Evolutionary conservation across 2,797 vertebrate genomes (phyloP).

Genomic region (Hoplostethus atlanticus): DNA sequence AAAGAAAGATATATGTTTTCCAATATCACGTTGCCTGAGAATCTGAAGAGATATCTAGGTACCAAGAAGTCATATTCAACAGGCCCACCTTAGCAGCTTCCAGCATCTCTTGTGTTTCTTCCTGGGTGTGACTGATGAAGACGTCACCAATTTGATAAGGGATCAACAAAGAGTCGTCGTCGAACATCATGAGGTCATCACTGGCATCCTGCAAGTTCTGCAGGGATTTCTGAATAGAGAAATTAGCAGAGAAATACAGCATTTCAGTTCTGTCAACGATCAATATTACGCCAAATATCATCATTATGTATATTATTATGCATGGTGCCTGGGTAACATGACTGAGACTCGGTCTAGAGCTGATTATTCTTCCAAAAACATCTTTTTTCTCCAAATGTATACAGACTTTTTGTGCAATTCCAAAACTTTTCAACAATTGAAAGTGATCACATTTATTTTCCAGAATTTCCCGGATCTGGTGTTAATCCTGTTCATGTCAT

Average conservation of each 20-base stretch:
- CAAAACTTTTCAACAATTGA: no score
- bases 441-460: no score
- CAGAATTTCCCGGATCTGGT: no score
- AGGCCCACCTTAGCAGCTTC: conserved; percentile 92
- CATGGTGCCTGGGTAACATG: no score
- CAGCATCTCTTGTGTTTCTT: conserved; percentile 96
- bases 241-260: neutral
- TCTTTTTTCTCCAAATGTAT: no score
- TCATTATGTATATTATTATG: no score
- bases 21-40: neutral
- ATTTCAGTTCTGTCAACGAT: neutral
- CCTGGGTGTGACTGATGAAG: conserved; percentile 95
- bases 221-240: conserved; percentile 89
- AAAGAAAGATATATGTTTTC: no score
- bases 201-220: conserved; percentile 97
- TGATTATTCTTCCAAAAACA: neutral
- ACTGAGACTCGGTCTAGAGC: neutral
- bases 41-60: neutral
- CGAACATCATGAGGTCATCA: conserved; percentile 94
- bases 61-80: neutral
- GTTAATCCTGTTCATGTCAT: no score
- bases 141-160: conserved; percentile 97
- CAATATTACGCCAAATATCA: neutral
- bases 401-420: no score
- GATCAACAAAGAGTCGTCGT: conserved; percentile 89